Base-by-base conservation (phyloP, 2,888 invertebrate genomes). In the Emmelina monodactyla region DNA sequence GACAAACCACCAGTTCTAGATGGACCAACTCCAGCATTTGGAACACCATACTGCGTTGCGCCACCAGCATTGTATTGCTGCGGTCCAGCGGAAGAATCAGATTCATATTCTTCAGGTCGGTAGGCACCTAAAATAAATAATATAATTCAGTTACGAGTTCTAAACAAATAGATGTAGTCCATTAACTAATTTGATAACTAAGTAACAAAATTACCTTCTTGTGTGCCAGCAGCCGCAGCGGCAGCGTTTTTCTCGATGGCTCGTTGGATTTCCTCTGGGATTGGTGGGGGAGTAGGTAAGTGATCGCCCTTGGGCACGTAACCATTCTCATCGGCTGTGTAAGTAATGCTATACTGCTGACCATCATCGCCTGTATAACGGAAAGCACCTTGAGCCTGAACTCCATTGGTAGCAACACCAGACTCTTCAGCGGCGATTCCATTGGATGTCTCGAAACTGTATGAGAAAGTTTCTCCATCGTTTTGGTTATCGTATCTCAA, bases 301-400 rank as follows among this genome's bases (percentile, higher is more conserved):
- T 79, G 78, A 3, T 66, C 68, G 29, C 79, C 79, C 38, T 63
- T 63, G 1, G 79, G 78, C 41, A 52, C 56, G 42, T 63, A 79
- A 1, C 79, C 79, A 25, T 78, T 76, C 47, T 78, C 75, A 39
- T 79, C 78, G 47, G 79, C 79, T 1, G 78, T 79, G 34, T 79
- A 79, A 6, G 65, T 64, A 28, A 79, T 53, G 19, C 63, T 61
- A 50, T 69, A 75, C 19, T 50, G 40, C 46, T 75, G 67, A 3
- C 79, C 79, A 38, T 79, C 76, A 43, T 79, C 79, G 42, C 69
- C 72, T 33, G 68, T 73, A 41, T 78, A 79, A 3, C 76, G 57
- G 36, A 58, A 79, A 14, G 51, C 70, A 32, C 79, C 79, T 39
- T 79, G 69, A 30, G 76, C 78, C 28, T 59, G 67, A 0, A 78